Base-by-base conservation (phyloP, 2,113 vertebrate genomes). In the Parus major region DNA sequence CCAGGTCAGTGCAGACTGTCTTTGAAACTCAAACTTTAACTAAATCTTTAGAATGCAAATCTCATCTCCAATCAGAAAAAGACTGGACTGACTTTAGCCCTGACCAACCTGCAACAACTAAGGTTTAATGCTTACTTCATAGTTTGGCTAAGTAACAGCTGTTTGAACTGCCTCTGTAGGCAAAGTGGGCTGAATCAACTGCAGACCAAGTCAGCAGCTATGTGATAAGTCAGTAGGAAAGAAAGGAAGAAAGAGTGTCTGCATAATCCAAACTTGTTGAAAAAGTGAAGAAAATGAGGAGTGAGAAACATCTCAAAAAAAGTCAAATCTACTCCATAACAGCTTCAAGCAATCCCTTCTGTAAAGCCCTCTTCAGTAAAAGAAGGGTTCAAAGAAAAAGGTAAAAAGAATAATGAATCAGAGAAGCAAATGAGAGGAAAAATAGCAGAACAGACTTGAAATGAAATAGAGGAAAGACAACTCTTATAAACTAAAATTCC, bases 1-100 rank as follows among this genome's bases (percentile, higher is more conserved):
- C 27, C 84, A 60, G n/a, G 19, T 52, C 28, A 64, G 7, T 25
- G n/a, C 25, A 52, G 28, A 79, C 4, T 56, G 24, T 22, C 31
- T 82, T 75, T 68, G 60, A 85, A 95, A 91, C 33, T 55, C 73
- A 20, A 35, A 63, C 7, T 75, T 92, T 72, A 77, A 70, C 81
- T 44, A 75, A 63, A 73, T 47, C 49, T 89, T 91, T 78, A 66
- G 44, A 84, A 84, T 52, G 24, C 6, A 91, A 59, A 60, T 44
- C 49, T 78, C 33, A 52, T 41, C n/a, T 88, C 31, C 55, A 19
- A 29, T 44, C 25, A 78, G 42, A 42, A 78, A n/a, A 77, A 52
- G 35, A 57, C 27, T 42, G 41, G 35, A 79, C 60, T 75, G 52
- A 29, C 8, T 92, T 93, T 47, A 75, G 33, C 29, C 75, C 20